Evolutionary conservation across 2,888 invertebrate species (phyloP), one percentile per base, ranked within the genome.

Genomic region (Adineta ricciae): DNA sequence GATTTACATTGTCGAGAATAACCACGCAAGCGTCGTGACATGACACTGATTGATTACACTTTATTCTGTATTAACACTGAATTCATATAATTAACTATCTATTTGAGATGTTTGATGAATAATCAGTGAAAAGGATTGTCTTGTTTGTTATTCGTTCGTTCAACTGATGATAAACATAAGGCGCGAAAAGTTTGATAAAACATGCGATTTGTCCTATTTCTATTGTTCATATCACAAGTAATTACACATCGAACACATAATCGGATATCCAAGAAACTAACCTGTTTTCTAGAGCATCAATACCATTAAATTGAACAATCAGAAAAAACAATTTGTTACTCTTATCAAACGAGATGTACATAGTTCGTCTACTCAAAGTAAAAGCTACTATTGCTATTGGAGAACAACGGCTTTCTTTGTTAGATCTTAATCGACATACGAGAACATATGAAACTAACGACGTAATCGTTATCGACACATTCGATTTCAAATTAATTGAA

Each of bases 31-130:
- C 78, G n/a, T n/a, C 41, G 24, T 78, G 41, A 41, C 78, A 78
- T n/a, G 78, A 78, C 11, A 41, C 78, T 41, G 41, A 41, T 41
- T 78, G 78, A 78, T 41, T 78, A 78, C n/a, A n/a, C 78, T 78
- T n/a, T 38, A 38, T 78, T 78, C 41, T 24, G 41, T 14, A 41
- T 78, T 78, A 14, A 78, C 78, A 41, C 78, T 41, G 14, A 41
- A 78, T 9, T 41, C 78, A 41, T 41, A 78, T 41, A 41, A n/a
- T n/a, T n/a, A n/a, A n/a, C n/a, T n/a, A n/a, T n/a, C n/a, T n/a
- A n/a, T n/a, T n/a, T n/a, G n/a, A n/a, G n/a, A n/a, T n/a, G n/a
- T n/a, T n/a, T n/a, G n/a, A n/a, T n/a, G n/a, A n/a, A n/a, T n/a
- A n/a, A 78, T 78, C 78, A n/a, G 78, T 78, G 2, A 78, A 38